Percentiles rank a stretch among this genome's conserved stretches.
Evolutionary conservation across 2,888 invertebrate genomes (phyloP).

Genomic region (Rhingia rostrata): DNA sequence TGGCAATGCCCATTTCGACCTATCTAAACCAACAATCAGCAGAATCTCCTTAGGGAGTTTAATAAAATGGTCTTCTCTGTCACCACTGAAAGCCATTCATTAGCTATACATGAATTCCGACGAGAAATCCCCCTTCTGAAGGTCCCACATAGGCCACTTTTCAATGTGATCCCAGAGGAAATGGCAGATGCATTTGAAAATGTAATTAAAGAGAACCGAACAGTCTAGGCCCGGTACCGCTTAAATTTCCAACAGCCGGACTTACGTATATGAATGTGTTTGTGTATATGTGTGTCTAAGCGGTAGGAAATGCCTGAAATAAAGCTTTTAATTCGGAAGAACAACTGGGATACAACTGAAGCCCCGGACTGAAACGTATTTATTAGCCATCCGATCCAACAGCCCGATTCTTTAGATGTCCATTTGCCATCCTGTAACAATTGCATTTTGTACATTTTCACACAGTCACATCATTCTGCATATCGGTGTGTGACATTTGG

Average conservation of each 20-base stretch:
- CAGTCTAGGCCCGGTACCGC: constrained; percentile 30
- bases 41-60: constrained; percentile 60
- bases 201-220: constrained; percentile 72
- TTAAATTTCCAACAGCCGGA: constrained; percentile 2
- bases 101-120: constrained; percentile 72
- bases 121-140: constrained; percentile 66
- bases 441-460: constrained; percentile 65
- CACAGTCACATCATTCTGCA: constrained; percentile 42
- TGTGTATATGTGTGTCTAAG: constrained; percentile 12
- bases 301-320: constrained; percentile 58
- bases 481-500: constrained; percentile 46
- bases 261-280: constrained; percentile 2
- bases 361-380: constrained; percentile 63
- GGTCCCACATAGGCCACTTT: constrained; percentile 68
- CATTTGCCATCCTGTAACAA: constrained; percentile 68
- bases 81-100: constrained; percentile 74
- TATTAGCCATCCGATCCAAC: constrained; percentile 64
- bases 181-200: constrained; percentile 74
- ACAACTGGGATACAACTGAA: constrained; percentile 56
- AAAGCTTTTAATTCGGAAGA: constrained; percentile 70
- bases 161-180: constrained; percentile 72
- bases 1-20: constrained; percentile 33
- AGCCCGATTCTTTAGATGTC: constrained; percentile 39
- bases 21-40: constrained; percentile 61
- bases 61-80: constrained; percentile 73